Base-by-base conservation (phyloP, 2,797 vertebrate species). In the Lycodopsis pacificus region DNA sequence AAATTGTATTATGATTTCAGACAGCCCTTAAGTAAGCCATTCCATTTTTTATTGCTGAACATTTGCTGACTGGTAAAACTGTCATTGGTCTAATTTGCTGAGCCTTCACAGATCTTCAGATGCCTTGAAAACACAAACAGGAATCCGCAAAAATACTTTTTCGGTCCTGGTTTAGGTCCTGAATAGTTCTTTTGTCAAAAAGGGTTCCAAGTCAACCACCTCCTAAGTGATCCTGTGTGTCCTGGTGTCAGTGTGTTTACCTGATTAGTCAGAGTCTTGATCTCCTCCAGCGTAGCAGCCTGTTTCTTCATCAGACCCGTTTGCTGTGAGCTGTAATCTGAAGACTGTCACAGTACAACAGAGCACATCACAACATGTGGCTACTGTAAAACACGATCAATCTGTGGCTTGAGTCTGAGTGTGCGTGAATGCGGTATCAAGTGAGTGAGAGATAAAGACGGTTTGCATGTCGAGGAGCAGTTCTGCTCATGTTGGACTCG, bases 261-360 rank as follows among this genome's bases (percentile, higher is more conserved):
- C 96, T 97, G 95, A 79, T 94, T 94, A 81, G 95, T 96, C 65
- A 94, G 89, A 57, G 91, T 91, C 90, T 93, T 96, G 92, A 99
- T 96, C 77, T 95, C 92, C 32, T 96, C 95, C 84, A 98, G 92
- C 27, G 95, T 97, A 9, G 93, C 95, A 0, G 92, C 92, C 85
- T 99, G 97, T 85, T 96, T 99, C 93, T 95, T 96, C 88, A 96
- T 95, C 86, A 99, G 95, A 73, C 91, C 95, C 83, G 95, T 93
- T 89, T 97, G 97, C 19, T 94, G 95, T n/a, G 86, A 89, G 66
- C 79, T 92, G 89, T 83, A 93, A 68, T 97, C 96, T 56, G 91
- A 92, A 83, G 95, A 77, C 98, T 98, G 92, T 9, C 85, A 82
- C 63, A 78, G 76, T 5, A 88, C 71, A 53, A 44, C 14, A 88